Evolutionary conservation across 2,797 vertebrate species (phyloP), one percentile per base, ranked within the genome.

Genomic region (Betta splendens): DNA sequence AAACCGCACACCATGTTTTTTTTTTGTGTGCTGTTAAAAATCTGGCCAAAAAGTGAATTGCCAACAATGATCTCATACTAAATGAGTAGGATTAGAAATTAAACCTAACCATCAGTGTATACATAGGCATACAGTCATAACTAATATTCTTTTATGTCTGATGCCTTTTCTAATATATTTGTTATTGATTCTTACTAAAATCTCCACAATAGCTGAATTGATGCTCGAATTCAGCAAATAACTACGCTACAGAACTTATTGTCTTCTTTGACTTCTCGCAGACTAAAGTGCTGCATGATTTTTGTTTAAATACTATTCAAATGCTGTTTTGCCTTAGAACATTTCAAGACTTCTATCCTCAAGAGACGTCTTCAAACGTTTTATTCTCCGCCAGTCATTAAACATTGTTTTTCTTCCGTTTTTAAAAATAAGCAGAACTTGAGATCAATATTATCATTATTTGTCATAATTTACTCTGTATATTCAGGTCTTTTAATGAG

Each of bases 311-410:
- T 15, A 40, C 33, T 20, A 42, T 40, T 57, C 9, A 39, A 22
- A 26, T 42, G 5, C 38, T 61, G n/a, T 31, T 62, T 22, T 45
- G 23, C 46, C 46, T 54, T 8, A 50, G 10, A 55, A 38, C 23
- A 26, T 47, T 35, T 42, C n/a, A 62, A 42, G 20, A 25, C 0
- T 18, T 25, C 0, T 9, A 12, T 40, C 31, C 54, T 60, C 23
- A 6, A 2, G 35, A 66, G 63, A 57, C 44, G 9, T 18, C 36
- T 53, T 53, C 40, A 51, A 51, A 46, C 46, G 70, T 33, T 33
- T 39, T 7, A 49, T 25, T 65, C 40, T 44, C 18, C 18, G 47
- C 10, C 32, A 40, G 28, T 49, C n/a, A 57, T 58, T 36, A 48
- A 33, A 38, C 12, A 7, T 9, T 52, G 7, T 21, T 49, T 44